phyloP scores from a whole-genome alignment of 2,888 invertebrate species.

The Drosophila planitibia region DNA sequence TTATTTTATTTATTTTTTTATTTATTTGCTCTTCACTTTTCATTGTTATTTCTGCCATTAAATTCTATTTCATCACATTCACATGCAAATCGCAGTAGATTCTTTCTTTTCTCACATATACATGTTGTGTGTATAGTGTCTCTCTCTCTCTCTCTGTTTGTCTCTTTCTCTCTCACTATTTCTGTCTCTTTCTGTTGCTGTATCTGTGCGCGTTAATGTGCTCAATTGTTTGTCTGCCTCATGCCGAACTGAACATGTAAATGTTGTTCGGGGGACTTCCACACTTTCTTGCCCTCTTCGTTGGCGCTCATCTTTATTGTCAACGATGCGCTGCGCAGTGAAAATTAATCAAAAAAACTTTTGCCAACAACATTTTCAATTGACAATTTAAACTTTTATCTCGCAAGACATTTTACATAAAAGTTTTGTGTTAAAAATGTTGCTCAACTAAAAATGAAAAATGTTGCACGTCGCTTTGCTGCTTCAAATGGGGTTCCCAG shows the following conservation, averaged over 20 bases:
- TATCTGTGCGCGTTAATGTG: constrained; percentile 73
- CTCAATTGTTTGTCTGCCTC: constrained; percentile 76
- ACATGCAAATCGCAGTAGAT: constrained; percentile 70
- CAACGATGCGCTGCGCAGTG: constrained; percentile 68
- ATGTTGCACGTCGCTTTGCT: constrained; percentile 38
- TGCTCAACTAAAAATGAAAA: constrained; percentile 78
- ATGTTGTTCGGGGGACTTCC: constrained; percentile 42
- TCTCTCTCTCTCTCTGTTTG: constrained; percentile 1
- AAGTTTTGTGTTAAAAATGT: constrained; percentile 77
- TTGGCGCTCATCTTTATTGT: constrained; percentile 61
- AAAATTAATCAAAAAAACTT: constrained; percentile 84
- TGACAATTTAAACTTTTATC: constrained; percentile 84
- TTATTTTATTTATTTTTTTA: constrained; percentile 37
- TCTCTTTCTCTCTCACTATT: neutral
- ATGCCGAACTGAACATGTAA: constrained; percentile 58
- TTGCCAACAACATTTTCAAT: constrained; percentile 84
- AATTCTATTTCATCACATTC: constrained; percentile 78
- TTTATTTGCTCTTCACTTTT: constrained; percentile 71
- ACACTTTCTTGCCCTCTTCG: constrained; percentile 44
- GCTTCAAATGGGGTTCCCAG: constrained; percentile 19
- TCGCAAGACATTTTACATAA: constrained; percentile 81
- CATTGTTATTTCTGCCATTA: constrained; percentile 65
- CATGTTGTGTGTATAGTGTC: neutral
- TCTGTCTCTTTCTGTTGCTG: constrained; percentile 7
- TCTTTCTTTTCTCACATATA: constrained; percentile 11